Conservation (phyloP, 2,113 vertebrate genomes). For the Hippocampus comes region DNA sequence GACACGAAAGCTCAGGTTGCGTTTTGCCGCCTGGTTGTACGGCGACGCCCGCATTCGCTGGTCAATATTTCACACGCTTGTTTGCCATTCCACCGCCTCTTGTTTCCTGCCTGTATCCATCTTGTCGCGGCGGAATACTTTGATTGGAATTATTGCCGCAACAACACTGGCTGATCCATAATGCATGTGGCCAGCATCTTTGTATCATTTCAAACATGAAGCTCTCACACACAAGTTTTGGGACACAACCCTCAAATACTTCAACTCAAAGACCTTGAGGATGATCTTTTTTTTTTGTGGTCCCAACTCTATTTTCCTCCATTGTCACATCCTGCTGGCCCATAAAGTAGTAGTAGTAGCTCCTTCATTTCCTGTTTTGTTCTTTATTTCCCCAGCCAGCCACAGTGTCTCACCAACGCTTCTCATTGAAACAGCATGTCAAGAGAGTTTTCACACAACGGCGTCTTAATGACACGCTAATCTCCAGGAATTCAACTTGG, state of each 20-base stretch:
- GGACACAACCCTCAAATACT: no score
- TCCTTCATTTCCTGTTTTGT: slow-evolving; percentile 17
- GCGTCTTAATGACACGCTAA: slow-evolving; percentile 53
- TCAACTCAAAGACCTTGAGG: no score
- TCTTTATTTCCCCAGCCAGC: slow-evolving; percentile 12
- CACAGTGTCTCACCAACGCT: not conserved
- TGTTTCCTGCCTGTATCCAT: slow-evolving; percentile 32
- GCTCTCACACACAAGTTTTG: slow-evolving; percentile 45
- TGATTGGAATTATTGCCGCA: slow-evolving; percentile 69
- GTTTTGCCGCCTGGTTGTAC: not conserved
- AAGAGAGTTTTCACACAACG: slow-evolving; percentile 19
- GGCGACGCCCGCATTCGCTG: slow-evolving; percentile 16
- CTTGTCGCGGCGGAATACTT: slow-evolving; percentile 29
- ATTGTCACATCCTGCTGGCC: no score
- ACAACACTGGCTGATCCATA: slow-evolving; percentile 64
- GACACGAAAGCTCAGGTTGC: slow-evolving; percentile 29
- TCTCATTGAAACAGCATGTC: slow-evolving; percentile 5
- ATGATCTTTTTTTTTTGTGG: no score
- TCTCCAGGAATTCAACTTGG: slow-evolving; percentile 37
- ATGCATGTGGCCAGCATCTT: slow-evolving; percentile 63
- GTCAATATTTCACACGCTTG: slow-evolving; percentile 45
- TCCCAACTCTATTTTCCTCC: no score
- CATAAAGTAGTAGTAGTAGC: not conserved
- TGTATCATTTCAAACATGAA: slow-evolving; percentile 74
- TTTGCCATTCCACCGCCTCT: slow-evolving; percentile 33